Evolutionary conservation across 2,888 invertebrate genomes (phyloP), one percentile per base, ranked within the genome.

Genomic region (Scaptomyza flava): DNA sequence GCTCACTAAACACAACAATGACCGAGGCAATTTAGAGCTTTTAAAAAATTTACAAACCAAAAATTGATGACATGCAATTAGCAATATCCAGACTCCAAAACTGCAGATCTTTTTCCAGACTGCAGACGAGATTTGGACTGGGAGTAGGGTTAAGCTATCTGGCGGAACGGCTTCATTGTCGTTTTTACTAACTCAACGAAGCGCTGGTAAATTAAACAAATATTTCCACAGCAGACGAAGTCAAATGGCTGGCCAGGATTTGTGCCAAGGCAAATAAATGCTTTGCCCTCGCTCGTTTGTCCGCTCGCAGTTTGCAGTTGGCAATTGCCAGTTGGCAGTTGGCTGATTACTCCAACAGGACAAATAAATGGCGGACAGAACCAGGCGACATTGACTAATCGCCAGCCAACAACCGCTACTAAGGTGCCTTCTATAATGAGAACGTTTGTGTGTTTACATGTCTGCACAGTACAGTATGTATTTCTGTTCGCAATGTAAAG

Each of bases 1-100:
- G 81, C 63, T 76, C 64, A 84, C 82, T 85, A 85, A 87, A 85
- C 80, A 82, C 80, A 82, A 84, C 84, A 82, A 85, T 81, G 73
- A 76, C 72, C 81, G 34, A 14, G 73, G 68, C 89, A 87, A 85
- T 89, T 87, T 81, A 81, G 79, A 63, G 43, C 41, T 69, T 79
- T 89, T 87, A 36, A 81, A 81, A 85, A 77, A 88, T 89, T 87
- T 81, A 86, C 73, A 72, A 70, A 59, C 64, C 79, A 56, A 77
- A 77, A 89, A 89, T 84, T 77, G 86, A 83, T 83, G 81, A 81
- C 84, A 81, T 65, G 50, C 79, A 27, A 27, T 27, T 27, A 6
- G 27, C 27, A 50, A 63, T 31, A 57, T 53, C 43, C 46, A 51
- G 12, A 45, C 56, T 42, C 34, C 30, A 61, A 46, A 41, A 67